Evolutionary conservation across 1,140 invertebrate species (phyloP), one percentile per base, ranked within the genome.

Genomic region (Hycleus phaleratus): DNA sequence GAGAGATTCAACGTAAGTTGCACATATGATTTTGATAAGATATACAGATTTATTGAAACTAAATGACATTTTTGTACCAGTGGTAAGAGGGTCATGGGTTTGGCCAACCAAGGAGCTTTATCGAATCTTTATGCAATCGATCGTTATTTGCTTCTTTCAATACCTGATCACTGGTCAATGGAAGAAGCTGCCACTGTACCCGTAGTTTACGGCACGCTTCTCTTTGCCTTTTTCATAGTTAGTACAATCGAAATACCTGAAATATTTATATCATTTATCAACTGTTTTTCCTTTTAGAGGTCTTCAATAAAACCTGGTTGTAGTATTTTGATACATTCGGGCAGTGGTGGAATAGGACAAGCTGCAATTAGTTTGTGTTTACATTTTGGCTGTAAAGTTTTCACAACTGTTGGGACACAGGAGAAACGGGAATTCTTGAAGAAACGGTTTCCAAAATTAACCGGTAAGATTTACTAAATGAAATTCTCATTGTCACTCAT

Each of bases 131-230:
- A 1, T 18, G 0, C 18, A 18, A 18, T 1, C 18, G 18, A 18
- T 18, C 18, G 18, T 18, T 18, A 18, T 1, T 65, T 78, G 1
- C 72, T 72, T 12, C 74, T 76, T 68, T 63, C 73, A 65, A 62
- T 90, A 88, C 75, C 85, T 86, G 9, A 82, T 0, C 66, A 81
- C 3, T 96, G 93, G 93, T 81, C 56, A 1, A 73, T 97, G 24
- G 84, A 90, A 68, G 88, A 97, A 44, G 94, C 93, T 1, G 89
- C 90, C 0, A 93, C 92, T 0, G 81, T 97, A 0, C 93, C 93
- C 2, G 85, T 18, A 18, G 18, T 18, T 18, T 18, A 18, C 1
- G 1, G 18, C 1, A 18, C 18, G 2, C 18, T 18, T 18, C 18
- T 18, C 1, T 18, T 18, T 18, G 18, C 18, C 18, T 18, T 18